Percentiles rank a stretch among this genome's conserved stretches.
phyloP scores from a whole-genome alignment of 2,888 invertebrate genomes.

The Eupithecia abbreviata region DNA sequence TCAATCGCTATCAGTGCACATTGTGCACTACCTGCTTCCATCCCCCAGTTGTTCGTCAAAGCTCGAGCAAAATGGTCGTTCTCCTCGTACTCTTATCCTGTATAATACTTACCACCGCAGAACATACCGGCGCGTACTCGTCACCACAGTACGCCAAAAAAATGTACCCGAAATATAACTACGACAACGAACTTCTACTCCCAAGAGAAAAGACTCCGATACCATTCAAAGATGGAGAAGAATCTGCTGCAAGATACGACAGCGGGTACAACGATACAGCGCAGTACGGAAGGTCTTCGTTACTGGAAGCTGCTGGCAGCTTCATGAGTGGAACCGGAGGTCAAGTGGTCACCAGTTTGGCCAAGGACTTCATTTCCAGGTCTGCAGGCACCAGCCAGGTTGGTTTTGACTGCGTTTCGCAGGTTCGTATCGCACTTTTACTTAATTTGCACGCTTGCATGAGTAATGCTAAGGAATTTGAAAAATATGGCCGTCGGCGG shows the following conservation, averaged over 20 bases:
- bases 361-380: conserved; percentile 87
- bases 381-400: conserved; percentile 89
- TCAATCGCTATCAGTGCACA: conserved; percentile 62
- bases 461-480: conserved; percentile 48
- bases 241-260: conserved; percentile 60
- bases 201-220: conserved; percentile 66
- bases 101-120: conserved; percentile 54
- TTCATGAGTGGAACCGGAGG: conserved; percentile 77
- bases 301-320: conserved; percentile 71
- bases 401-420: conserved; percentile 81
- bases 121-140: conserved; percentile 80
- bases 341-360: conserved; percentile 83
- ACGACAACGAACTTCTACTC: conserved; percentile 65
- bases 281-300: conserved; percentile 66
- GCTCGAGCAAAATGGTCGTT: conserved; percentile 64
- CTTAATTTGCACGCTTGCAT: conserved; percentile 51
- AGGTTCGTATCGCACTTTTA: conserved; percentile 72
- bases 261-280: conserved; percentile 60
- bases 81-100: conserved; percentile 56
- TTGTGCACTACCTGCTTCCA: conserved; percentile 60
- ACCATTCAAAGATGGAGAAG: conserved; percentile 59
- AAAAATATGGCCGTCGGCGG: conserved; percentile 35
- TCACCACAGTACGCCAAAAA: conserved; percentile 82
- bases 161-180: conserved; percentile 68
- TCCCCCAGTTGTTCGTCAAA: conserved; percentile 57